These are phyloP conservation scores for Eristalinus aeneus DNA, from an alignment of 2,888 invertebrate species.

Conservation along the genomic window DNA sequence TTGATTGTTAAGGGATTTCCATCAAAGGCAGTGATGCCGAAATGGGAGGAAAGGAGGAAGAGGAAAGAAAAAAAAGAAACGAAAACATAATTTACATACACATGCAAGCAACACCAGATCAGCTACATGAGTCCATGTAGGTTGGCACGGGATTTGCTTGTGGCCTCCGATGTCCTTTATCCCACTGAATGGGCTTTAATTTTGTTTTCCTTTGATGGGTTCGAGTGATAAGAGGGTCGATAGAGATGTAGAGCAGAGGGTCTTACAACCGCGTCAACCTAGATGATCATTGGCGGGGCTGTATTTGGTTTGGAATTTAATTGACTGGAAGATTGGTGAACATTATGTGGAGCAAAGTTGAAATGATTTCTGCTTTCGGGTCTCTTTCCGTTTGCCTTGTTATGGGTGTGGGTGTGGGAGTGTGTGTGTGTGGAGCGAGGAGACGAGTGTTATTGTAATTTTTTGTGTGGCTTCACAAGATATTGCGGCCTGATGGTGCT, in stretches of 20 bases:
- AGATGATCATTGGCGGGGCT: slow-evolving; percentile 41
- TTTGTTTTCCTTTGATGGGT: slow-evolving; percentile 58
- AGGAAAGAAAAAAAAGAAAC: background rate
- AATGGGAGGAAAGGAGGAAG: background rate
- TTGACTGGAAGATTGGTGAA: slow-evolving; percentile 70
- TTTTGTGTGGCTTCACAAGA: slow-evolving; percentile 12
- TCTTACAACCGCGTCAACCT: slow-evolving; percentile 5
- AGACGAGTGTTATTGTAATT: slow-evolving; percentile 26
- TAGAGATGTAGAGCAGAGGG: slow-evolving; percentile 23
- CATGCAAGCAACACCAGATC: background rate
- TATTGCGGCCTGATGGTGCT: slow-evolving; percentile 40
- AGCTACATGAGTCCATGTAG: background rate
- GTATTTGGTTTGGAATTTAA: slow-evolving; percentile 59
- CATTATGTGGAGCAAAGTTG: slow-evolving; percentile 11
- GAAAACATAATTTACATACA: slow-evolving; percentile 51
- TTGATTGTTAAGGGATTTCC: slow-evolving; percentile 57
- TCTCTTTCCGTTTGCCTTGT: slow-evolving; percentile 11
- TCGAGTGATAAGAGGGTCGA: slow-evolving; percentile 56
- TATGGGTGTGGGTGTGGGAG: slow-evolving; percentile 25
- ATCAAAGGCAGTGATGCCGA: background rate
- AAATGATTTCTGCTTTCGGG: slow-evolving; percentile 9
- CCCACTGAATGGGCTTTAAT: slow-evolving; percentile 41
- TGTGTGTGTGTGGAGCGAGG: no score
- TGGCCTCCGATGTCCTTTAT: slow-evolving; percentile 31
- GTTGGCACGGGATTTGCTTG: slow-evolving; percentile 43